A percentile compares a stretch with the other conserved stretches of the same genome.
These are phyloP conservation scores for Cacatua alba DNA, from an alignment of 2,113 vertebrate species.

Conservation along the genomic window DNA sequence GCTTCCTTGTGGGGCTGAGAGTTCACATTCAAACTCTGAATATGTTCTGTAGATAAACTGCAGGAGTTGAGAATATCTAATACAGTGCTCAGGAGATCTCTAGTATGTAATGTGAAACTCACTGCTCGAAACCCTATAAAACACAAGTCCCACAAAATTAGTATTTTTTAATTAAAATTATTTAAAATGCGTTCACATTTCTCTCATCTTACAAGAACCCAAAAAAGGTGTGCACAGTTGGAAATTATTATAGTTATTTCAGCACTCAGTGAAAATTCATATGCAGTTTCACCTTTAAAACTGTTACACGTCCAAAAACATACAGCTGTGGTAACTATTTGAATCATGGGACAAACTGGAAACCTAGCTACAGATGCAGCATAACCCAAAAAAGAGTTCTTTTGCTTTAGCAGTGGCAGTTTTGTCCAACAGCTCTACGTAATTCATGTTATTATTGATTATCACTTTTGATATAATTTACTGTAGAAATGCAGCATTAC, in stretches of 20 bases:
- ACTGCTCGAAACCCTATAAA: constrained; percentile 90
- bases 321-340: neutral
- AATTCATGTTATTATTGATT: neutral
- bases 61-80: constrained; percentile 91
- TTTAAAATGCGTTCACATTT: neutral
- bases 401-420: neutral
- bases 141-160: constrained; percentile 59
- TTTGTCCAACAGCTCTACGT: neutral
- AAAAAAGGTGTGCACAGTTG: neutral
- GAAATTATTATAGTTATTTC: neutral
- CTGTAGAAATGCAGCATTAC: neutral
- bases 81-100: constrained; percentile 90
- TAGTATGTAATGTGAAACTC: constrained; percentile 88
- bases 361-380: neutral
- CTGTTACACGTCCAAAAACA: neutral
- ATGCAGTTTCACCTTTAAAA: neutral
- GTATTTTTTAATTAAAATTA: neutral
- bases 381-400: neutral
- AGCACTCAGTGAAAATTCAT: neutral
- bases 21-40: constrained; percentile 72
- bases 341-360: neutral
- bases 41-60: constrained; percentile 88
- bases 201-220: neutral
- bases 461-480: neutral
- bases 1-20: constrained; percentile 50